Conservation (phyloP, 2,888 invertebrate genomes). For the Fragum sueziense region DNA sequence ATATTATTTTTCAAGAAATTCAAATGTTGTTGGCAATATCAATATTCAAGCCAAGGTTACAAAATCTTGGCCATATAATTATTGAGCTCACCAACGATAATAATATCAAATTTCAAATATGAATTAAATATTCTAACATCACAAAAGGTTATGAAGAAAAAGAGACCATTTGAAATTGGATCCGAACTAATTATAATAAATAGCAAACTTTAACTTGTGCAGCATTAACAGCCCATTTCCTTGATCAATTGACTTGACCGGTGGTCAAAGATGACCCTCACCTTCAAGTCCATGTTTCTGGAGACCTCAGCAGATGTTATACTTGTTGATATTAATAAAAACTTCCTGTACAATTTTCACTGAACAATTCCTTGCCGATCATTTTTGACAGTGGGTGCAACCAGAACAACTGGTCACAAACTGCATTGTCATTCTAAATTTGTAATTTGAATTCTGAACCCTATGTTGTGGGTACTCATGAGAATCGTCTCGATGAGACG, state of each 20-base stretch:
- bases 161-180: no score
- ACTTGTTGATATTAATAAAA: constrained; percentile 43
- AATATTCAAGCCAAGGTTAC: no score
- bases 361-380: neutral
- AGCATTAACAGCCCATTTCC: neutral
- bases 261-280: constrained; percentile 22
- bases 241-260: constrained; percentile 21
- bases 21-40: no score
- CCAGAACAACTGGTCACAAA: no score
- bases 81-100: no score
- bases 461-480: neutral
- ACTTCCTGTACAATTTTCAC: constrained; percentile 38
- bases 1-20: no score
- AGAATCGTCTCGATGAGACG: neutral
- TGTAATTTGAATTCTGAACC: no score
- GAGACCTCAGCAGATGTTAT: constrained; percentile 44
- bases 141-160: no score
- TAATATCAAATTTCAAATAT: no score
- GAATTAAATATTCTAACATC: no score
- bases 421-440: no score
- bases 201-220: neutral
- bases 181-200: constrained; percentile 3
- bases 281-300: constrained; percentile 10
- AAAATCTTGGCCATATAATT: no score
- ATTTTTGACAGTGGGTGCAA: neutral